A percentile compares a stretch with the other conserved stretches of the same genome.
Conservation (phyloP, 2,797 vertebrate genomes). For the Xerus rutilus region DNA sequence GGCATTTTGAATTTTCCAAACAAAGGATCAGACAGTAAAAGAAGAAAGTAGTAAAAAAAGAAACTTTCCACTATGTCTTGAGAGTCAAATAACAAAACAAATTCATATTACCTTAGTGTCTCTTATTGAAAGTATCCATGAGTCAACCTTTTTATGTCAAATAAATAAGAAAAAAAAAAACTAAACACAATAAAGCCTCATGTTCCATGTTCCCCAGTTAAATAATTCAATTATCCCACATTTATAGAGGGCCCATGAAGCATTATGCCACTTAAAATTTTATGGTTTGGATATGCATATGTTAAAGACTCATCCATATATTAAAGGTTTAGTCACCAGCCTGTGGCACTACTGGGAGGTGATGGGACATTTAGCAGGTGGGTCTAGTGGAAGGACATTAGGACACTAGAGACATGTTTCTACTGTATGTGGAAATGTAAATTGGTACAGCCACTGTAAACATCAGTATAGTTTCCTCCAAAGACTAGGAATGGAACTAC, state of each 20-base stretch:
- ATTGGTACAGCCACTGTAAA: background rate
- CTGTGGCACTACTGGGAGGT: background rate
- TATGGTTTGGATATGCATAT: background rate
- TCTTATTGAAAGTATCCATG: background rate
- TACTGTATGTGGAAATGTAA: background rate
- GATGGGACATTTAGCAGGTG: background rate
- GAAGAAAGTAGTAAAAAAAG: background rate
- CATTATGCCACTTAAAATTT: background rate
- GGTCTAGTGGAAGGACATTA: background rate
- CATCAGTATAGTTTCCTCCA: background rate
- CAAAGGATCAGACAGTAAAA: constrained; percentile 17
- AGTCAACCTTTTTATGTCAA: background rate
- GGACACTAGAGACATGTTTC: background rate
- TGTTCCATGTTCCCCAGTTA: background rate
- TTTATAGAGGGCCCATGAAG: background rate
- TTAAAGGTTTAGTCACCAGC: background rate
- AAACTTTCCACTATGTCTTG: background rate
- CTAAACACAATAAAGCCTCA: background rate
- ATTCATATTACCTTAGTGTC: background rate
- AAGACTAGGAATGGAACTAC: background rate
- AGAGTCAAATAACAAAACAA: background rate
- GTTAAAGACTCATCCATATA: too few relatives aligned
- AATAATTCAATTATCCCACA: constrained; percentile 24
- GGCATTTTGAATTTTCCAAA: background rate
- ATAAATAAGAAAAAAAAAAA: background rate